These are phyloP conservation scores for Lochmaea capreae DNA, from an alignment of 2,888 invertebrate genomes.

Conservation along the genomic window DNA sequence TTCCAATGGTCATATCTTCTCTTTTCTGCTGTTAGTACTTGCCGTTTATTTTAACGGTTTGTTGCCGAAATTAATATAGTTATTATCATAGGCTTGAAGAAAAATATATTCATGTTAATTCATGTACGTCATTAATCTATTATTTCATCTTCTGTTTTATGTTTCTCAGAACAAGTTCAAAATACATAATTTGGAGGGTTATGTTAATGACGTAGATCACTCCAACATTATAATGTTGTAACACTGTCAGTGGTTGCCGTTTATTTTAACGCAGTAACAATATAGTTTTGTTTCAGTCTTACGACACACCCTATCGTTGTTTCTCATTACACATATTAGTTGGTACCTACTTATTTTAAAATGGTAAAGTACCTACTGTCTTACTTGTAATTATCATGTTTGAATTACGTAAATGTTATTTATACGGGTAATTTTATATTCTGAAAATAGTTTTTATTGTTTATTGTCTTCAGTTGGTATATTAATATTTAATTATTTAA, in stretches of 20 bases:
- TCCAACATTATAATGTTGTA: neutral
- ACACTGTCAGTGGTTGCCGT: neutral
- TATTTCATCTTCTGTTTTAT: neutral
- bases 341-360: constrained; percentile 6
- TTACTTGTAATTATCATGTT: constrained; percentile 2
- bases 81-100: no score
- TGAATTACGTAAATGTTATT: constrained; percentile 9
- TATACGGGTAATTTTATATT: constrained; percentile 11
- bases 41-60: no score
- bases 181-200: neutral
- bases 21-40: no score
- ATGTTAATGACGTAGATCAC: neutral
- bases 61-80: no score
- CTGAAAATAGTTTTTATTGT: constrained; percentile 8
- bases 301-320: neutral
- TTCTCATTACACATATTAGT: constrained; percentile 9
- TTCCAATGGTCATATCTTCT: no score
- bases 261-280: neutral
- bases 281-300: neutral
- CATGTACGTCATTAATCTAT: no score
- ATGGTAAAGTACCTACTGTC: neutral
- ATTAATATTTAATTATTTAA: neutral
- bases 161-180: neutral
- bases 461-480: constrained; percentile 10
- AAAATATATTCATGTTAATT: no score